Evolutionary conservation across 2,797 vertebrate genomes (phyloP).

Genomic region (Propithecus deckenii): DNA sequence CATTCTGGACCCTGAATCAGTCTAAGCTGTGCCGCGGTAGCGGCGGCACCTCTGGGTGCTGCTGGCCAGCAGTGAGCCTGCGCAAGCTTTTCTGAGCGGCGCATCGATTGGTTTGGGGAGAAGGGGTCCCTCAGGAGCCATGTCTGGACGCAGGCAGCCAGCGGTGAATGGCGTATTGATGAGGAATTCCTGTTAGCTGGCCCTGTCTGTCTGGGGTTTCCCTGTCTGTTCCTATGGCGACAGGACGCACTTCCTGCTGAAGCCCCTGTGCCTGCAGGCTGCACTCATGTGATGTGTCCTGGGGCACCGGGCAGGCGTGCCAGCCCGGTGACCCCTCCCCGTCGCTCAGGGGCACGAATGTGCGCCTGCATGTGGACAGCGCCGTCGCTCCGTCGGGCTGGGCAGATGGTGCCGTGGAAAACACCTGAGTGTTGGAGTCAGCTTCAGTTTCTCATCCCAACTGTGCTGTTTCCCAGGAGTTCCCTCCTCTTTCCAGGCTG

Average conservation of each 20-base stretch:
- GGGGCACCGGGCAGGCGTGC: conserved; percentile 79
- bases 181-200: conserved; percentile 75
- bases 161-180: conserved; percentile 80
- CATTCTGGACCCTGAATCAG: background rate
- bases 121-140: background rate
- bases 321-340: conserved; percentile 82
- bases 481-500: background rate
- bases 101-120: rapidly evolving
- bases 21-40: background rate
- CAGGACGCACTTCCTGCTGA: conserved; percentile 84
- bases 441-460: background rate
- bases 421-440: background rate
- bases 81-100: background rate
- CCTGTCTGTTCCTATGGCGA: conserved; percentile 85
- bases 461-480: background rate
- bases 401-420: too few species aligned
- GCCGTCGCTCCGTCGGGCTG: rapidly evolving
- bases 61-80: background rate
- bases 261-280: conserved; percentile 76
- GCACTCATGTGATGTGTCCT: conserved; percentile 71
- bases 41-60: rapidly evolving
- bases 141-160: conserved; percentile 75
- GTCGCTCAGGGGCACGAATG: conserved; percentile 32
- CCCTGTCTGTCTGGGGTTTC: conserved; percentile 83
- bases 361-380: rapidly evolving